phyloP scores from a whole-genome alignment of 2,888 invertebrate genomes.

The Synergus laeviventris region DNA sequence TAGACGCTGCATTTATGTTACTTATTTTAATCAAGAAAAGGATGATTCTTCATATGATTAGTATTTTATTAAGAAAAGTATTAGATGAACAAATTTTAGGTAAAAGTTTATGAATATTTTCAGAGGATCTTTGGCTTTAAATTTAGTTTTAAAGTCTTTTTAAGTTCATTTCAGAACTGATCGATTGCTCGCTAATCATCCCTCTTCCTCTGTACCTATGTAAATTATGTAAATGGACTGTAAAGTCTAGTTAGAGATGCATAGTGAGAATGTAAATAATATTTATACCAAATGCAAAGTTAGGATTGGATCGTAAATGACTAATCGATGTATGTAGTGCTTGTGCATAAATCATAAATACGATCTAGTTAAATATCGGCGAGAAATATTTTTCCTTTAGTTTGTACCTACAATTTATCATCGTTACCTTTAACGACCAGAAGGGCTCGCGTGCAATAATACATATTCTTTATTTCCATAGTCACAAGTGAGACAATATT shows the following conservation, averaged over 20 bases:
- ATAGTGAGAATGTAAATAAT: slow-evolving; percentile 36
- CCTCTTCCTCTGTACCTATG: slow-evolving; percentile 21
- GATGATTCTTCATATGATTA: neutral
- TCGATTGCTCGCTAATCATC: slow-evolving; percentile 12
- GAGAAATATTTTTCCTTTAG: slow-evolving; percentile 8
- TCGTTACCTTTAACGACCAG: slow-evolving; percentile 11
- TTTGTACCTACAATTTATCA: neutral
- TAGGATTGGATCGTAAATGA: neutral
- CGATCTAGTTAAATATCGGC: slow-evolving; percentile 26
- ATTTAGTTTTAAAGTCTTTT: neutral
- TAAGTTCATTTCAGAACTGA: slow-evolving; percentile 23
- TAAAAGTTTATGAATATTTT: slow-evolving; percentile 14
- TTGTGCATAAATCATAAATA: slow-evolving; percentile 12
- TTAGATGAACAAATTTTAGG: neutral
- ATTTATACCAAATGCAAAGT: slow-evolving; percentile 33
- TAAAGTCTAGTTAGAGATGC: slow-evolving; percentile 22
- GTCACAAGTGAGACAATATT: slow-evolving; percentile 25
- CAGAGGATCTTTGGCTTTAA: neutral
- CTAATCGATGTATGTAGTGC: slow-evolving; percentile 18
- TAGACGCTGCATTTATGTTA: neutral
- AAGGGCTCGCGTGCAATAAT: slow-evolving; percentile 12
- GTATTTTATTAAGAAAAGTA: neutral
- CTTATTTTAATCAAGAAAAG: neutral
- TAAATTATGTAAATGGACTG: slow-evolving; percentile 37
- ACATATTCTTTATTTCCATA: slow-evolving; percentile 14